Base-by-base conservation (phyloP, 1,140 invertebrate species). In the Chrysopa pallens region DNA sequence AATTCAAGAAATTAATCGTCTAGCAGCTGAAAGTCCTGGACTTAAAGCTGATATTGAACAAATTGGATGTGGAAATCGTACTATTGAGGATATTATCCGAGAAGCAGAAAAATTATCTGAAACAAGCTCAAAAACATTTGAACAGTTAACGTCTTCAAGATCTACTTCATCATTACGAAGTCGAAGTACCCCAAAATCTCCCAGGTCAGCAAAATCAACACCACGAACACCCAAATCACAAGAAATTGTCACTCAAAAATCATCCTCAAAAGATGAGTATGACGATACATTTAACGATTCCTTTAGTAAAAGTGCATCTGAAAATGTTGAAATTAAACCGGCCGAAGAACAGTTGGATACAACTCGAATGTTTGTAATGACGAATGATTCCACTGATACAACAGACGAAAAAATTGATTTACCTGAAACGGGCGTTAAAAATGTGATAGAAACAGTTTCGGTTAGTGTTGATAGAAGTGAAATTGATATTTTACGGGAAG, bases 111-210 rank as follows among this genome's bases (percentile, higher is more conserved):
- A 47, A 42, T 52, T 61, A 17, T 59, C 57, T 43, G 51, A 57
- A 35, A 58, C 60, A 42, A 61, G 59, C 46, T 61, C 59, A 8
- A 60, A 60, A 43, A 59, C 55, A 40, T 61, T 60, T 47, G 59
- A 61, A 45, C 59, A 61, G 38, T 45, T 61, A 9, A 59, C 56
- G 38, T 52, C 54, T 36, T 44, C 48, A 27, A 59, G 57, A 8
- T 17, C 9, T 23, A 28, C 12, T 7, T 41, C 23, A 29, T 41
- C 40, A 31, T 7, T 29, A 13, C 13, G 17, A 7, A 41, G 29
- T 12, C 13, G 17, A 29, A 41, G 28, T 9, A 29, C 40, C 6
- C 8, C 29, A 6, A 41, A 11, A 29, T 31, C 31, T 4, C 31
- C 29, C 12, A 41, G 14, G 31, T 41, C 40, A 6, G 31, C 23